Conservation (phyloP, 1,140 invertebrate genomes). For the Gonatopus flavifemur region DNA sequence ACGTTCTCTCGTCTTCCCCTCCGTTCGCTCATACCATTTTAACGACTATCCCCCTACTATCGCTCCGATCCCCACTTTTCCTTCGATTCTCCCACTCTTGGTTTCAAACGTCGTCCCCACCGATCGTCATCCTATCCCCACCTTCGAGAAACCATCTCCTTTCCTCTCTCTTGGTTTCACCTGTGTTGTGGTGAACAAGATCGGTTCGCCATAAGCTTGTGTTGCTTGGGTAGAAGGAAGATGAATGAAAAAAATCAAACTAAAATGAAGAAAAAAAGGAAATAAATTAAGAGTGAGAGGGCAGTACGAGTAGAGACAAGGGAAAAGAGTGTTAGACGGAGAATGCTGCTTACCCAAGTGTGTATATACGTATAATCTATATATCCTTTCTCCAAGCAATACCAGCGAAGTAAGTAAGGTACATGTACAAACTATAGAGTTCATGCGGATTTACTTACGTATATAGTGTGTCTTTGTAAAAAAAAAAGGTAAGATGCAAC, state of each 20-base stretch:
- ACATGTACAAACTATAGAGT: conserved; percentile 12
- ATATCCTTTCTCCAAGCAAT: conserved; percentile 28
- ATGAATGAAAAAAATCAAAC: too few species aligned
- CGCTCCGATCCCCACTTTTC: background rate
- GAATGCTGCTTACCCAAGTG: too few species aligned
- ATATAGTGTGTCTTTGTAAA: too few species aligned
- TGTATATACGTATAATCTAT: too few species aligned
- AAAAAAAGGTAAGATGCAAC: too few species aligned
- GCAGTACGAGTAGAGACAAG: background rate
- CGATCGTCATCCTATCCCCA: background rate
- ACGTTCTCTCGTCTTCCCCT: conserved; percentile 19
- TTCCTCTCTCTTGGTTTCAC: background rate
- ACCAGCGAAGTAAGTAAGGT: background rate
- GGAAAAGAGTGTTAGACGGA: conserved; percentile 10
- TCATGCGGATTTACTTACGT: conserved; percentile 25
- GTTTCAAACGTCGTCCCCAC: background rate
- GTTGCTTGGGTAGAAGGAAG: conserved; percentile 10
- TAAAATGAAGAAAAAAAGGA: too few species aligned
- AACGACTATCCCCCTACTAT: conserved; percentile 13
- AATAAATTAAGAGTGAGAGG: background rate
- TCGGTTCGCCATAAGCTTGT: conserved; percentile 28
- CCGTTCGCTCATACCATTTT: too few species aligned
- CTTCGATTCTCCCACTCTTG: conserved; percentile 4
- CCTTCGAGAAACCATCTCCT: background rate
- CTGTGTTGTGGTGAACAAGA: conserved; percentile 21